These are phyloP conservation scores for Heliconius erato DNA, from an alignment of 2,888 invertebrate species.

Conservation along the genomic window DNA sequence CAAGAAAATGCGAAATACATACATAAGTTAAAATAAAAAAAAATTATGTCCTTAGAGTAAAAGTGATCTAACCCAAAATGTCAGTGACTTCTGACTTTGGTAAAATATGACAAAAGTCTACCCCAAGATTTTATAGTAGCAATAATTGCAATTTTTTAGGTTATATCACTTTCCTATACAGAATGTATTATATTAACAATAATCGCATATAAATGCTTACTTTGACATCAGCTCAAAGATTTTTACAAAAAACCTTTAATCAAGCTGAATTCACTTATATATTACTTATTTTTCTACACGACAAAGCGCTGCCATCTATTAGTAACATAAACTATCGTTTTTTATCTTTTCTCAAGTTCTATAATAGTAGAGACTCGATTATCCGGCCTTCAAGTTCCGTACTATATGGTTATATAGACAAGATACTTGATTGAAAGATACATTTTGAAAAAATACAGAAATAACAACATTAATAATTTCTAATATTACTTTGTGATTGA, in stretches of 20 bases:
- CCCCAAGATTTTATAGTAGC: not conserved
- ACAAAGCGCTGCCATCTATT: slow-evolving; percentile 12
- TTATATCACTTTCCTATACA: not conserved
- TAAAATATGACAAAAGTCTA: not conserved
- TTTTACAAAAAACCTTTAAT: not conserved
- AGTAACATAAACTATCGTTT: not conserved
- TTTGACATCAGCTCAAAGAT: not conserved
- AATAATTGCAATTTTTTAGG: not conserved
- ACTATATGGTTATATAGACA: no score
- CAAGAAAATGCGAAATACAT: not conserved
- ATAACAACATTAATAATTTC: no score
- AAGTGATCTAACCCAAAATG: not conserved
- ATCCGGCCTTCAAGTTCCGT: no score
- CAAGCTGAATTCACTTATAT: not conserved
- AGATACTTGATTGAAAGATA: no score
- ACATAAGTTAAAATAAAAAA: not conserved
- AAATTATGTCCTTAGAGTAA: not conserved
- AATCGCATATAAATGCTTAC: not conserved
- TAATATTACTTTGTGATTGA: no score
- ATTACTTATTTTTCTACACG: not conserved
- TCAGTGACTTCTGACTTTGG: not conserved
- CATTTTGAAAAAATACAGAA: no score
- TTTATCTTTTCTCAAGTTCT: no score
- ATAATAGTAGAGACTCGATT: no score
- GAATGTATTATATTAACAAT: no score